Evolutionary conservation across 2,888 invertebrate species (phyloP), one percentile per base, ranked within the genome.

Genomic region (Mayetiola destructor): DNA sequence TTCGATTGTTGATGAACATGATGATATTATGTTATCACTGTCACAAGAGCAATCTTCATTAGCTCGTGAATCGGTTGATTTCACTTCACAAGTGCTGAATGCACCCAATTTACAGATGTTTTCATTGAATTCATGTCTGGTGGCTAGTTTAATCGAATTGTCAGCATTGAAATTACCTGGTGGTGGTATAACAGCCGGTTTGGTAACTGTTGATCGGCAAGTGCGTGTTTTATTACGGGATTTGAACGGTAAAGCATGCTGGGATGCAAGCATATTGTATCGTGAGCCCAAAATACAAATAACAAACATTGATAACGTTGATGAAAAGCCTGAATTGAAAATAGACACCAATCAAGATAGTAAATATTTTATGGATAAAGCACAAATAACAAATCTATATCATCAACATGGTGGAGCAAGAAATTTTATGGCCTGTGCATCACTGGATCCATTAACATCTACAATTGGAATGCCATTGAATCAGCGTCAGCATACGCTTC

Each of bases 261-360:
- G 96, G 95, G 95, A 96, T 73, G 90, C 90, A 37, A 88, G 92
- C 1, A 87, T 93, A 59, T 76, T 96, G 1, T 90, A 90, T 72
- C 82, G 85, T 67, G 84, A 85, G 64, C 86, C 88, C 0, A 75
- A 77, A 1, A 66, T 67, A 20, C 39, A 40, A 30, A 39, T 59
- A 21, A 54, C 56, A 10, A 37, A 57, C 12, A 57, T 35, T 37
- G 40, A 60, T 36, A 36, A 48, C 54, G 36, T 12, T 3, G 35
- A 27, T 14, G 39, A 21, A 16, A 56, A 55, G 12, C 23, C 40
- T 6, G 16, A 55, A 30, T 18, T 30, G 8, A 27, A 42, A 52
- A 27, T 23, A 10, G 30, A 14, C 1, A 3, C 42, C 10, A 40
- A 30, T 40, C 40, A 56, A 29, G 29, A 36, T 9, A 30, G n/a